phyloP scores from a whole-genome alignment of 1,140 invertebrate species.

The Trichonephila clavata region DNA sequence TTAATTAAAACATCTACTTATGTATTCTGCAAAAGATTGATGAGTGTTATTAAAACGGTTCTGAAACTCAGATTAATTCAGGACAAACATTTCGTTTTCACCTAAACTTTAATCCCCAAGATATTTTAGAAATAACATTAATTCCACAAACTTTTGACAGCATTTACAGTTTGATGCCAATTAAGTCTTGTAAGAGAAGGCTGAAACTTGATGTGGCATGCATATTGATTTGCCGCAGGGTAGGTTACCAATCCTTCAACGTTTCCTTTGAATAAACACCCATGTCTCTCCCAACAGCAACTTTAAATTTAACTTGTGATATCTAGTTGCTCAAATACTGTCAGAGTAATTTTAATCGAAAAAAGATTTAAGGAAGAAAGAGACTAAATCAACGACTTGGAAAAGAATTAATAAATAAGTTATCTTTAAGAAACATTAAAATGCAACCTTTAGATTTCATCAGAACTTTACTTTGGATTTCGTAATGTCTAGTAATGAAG shows the following conservation, averaged over 20 bases:
- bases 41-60: too few relatives aligned
- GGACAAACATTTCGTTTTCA: background rate
- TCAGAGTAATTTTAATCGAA: too few relatives aligned
- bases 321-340: background rate
- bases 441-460: too few relatives aligned
- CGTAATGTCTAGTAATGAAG: too few relatives aligned
- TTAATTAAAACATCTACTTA: too few relatives aligned
- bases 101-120: background rate
- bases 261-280: slow-evolving; percentile 15
- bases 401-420: too few relatives aligned
- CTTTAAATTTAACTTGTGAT: background rate
- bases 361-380: too few relatives aligned
- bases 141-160: slow-evolving; percentile 12
- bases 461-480: too few relatives aligned
- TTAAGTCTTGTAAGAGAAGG: background rate
- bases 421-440: too few relatives aligned
- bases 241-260: background rate
- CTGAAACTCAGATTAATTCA: background rate
- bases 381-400: too few relatives aligned
- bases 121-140: slow-evolving; percentile 22
- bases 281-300: background rate
- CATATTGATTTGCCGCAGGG: slow-evolving; percentile 23
- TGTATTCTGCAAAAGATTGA: too few relatives aligned
- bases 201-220: background rate
- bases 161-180: slow-evolving; percentile 3